phyloP scores from a whole-genome alignment of 2,113 vertebrate species.

The Microcebus ravelobensis region DNA sequence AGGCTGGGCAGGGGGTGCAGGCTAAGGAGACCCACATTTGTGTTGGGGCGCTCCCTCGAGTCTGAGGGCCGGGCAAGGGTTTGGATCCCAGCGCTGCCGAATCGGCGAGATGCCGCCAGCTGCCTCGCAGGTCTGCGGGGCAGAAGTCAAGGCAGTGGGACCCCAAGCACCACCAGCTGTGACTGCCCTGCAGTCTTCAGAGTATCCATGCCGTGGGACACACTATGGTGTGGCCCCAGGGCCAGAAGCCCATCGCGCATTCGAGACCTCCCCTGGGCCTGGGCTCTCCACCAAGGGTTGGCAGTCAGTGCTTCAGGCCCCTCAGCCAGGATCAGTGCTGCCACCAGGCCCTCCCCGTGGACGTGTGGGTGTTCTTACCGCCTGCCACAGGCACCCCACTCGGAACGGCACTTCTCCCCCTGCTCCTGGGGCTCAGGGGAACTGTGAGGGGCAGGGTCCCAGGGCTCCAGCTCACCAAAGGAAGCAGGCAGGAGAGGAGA shows the following conservation, averaged over 20 bases:
- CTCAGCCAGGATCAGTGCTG: background rate
- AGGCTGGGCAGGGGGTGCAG: background rate
- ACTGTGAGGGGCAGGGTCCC: background rate
- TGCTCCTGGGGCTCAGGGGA: background rate
- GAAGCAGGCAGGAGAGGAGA: background rate
- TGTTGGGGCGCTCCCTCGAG: background rate
- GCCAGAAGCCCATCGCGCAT: too few relatives aligned
- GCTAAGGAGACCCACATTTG: background rate
- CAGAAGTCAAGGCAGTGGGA: background rate
- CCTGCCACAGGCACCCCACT: too few relatives aligned
- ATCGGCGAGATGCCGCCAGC: background rate
- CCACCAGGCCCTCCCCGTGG: background rate
- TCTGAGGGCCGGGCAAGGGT: background rate
- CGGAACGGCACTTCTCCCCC: background rate
- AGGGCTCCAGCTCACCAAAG: background rate
- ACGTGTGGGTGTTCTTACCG: background rate
- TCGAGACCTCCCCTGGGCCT: too few relatives aligned
- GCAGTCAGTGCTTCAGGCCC: background rate
- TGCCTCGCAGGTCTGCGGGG: background rate
- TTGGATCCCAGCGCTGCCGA: background rate
- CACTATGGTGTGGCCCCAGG: too few relatives aligned
- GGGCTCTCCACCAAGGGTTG: too few relatives aligned
- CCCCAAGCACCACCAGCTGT: background rate
- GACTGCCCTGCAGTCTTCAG: too few relatives aligned
- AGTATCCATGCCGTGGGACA: too few relatives aligned